A percentile compares a stretch with the other conserved stretches of the same genome.
phyloP scores from a whole-genome alignment of 2,888 invertebrate species.

The Beris morrisii region DNA sequence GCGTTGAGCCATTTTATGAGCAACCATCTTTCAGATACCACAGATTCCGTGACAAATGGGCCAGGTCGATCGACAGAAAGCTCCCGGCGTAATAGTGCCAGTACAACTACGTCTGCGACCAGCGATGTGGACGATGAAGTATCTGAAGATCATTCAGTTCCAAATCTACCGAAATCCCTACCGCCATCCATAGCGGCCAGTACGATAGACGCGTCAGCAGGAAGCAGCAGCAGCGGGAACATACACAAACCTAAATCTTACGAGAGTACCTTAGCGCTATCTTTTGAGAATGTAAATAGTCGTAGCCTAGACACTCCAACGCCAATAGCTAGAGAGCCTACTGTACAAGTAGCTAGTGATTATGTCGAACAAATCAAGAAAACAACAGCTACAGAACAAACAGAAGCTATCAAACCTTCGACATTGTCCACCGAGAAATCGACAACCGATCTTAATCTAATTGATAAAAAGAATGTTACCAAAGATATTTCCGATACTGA shows the following conservation, averaged over 20 bases:
- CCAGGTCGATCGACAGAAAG: conserved; percentile 27
- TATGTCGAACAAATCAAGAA: neutral
- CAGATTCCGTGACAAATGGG: conserved; percentile 35
- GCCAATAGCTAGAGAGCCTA: neutral
- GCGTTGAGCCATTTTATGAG: conserved; percentile 45
- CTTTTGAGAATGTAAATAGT: neutral
- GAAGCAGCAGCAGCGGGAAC: neutral
- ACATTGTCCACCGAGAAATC: neutral
- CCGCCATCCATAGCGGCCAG: conserved; percentile 40
- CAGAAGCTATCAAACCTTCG: conserved; percentile 5
- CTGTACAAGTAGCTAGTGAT: conserved; percentile 18
- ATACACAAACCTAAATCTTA: too few relatives aligned
- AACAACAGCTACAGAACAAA: conserved; percentile 16
- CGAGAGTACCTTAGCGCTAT: conserved; percentile 1
- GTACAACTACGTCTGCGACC: neutral
- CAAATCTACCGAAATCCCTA: conserved; percentile 45
- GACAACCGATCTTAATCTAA: conserved; percentile 10
- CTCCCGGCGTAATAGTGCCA: conserved; percentile 30
- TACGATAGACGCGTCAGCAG: neutral
- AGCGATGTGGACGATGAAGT: conserved; percentile 36
- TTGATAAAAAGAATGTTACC: conserved; percentile 46
- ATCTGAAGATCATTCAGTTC: conserved; percentile 39
- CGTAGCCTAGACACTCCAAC: neutral
- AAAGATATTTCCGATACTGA: conserved; percentile 46
- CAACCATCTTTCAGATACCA: conserved; percentile 40